Evolutionary conservation across 2,113 vertebrate species (phyloP).

Genomic region (Furnarius figulus): DNA sequence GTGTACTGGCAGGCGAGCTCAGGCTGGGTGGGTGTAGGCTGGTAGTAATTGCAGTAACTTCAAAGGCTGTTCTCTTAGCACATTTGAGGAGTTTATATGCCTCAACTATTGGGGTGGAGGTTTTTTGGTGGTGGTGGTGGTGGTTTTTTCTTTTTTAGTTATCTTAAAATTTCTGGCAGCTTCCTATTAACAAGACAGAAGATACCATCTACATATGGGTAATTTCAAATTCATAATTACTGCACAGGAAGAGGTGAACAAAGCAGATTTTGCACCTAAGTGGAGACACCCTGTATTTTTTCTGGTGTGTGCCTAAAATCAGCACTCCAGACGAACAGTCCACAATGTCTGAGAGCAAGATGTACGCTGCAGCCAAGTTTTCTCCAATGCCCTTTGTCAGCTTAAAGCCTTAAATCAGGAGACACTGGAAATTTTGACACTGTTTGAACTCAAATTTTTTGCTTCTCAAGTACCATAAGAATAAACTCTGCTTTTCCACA

Average conservation of each 20-base stretch:
- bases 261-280: background rate
- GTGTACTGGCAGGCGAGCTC: background rate
- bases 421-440: too few relatives aligned
- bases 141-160: background rate
- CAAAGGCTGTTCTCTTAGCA: background rate
- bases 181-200: background rate
- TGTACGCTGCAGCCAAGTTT: background rate
- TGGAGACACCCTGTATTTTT: background rate
- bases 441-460: background rate
- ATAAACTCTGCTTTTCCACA: background rate
- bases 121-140: background rate
- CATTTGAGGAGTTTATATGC: background rate
- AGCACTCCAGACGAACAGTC: background rate
- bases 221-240: background rate
- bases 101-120: background rate
- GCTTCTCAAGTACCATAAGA: background rate
- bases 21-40: background rate
- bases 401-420: background rate
- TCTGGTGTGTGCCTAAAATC: background rate
- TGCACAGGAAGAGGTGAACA: background rate
- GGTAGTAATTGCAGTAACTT: background rate
- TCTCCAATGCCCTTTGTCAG: background rate
- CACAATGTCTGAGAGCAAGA: background rate
- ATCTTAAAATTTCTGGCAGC: background rate
- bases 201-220: background rate